Percentiles rank a stretch among this genome's conserved stretches.
phyloP scores from a whole-genome alignment of 2,113 vertebrate species.

The Cinclus cinclus region DNA sequence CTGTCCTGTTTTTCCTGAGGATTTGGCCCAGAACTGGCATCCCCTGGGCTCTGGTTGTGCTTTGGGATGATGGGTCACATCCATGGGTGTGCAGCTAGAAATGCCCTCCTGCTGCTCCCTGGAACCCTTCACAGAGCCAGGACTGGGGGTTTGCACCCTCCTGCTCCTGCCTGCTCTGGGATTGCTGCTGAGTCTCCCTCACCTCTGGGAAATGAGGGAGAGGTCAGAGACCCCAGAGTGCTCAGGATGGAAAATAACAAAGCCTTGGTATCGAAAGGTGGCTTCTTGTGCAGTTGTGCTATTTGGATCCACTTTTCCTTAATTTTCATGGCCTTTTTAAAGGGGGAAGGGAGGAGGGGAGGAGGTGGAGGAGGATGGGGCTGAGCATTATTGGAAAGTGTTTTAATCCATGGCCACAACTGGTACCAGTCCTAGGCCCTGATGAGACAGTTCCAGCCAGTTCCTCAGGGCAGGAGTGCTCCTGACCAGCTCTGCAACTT shows the following conservation, averaged over 20 bases:
- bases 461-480: background rate
- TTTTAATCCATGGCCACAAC: background rate
- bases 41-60: background rate
- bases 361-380: background rate
- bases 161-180: background rate
- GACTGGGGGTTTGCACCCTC: background rate
- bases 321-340: background rate
- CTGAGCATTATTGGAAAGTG: background rate
- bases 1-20: background rate
- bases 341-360: background rate
- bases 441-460: background rate
- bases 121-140: background rate
- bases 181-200: background rate
- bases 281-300: background rate
- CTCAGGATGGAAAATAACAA: background rate
- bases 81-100: background rate
- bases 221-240: background rate
- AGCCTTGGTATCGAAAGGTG: background rate
- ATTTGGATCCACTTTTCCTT: background rate
- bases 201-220: background rate
- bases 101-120: background rate
- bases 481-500: background rate
- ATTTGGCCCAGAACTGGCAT: background rate
- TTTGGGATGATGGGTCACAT: background rate
- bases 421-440: background rate